Conservation (phyloP, 1,140 invertebrate species). For the Hycleus phaleratus region DNA sequence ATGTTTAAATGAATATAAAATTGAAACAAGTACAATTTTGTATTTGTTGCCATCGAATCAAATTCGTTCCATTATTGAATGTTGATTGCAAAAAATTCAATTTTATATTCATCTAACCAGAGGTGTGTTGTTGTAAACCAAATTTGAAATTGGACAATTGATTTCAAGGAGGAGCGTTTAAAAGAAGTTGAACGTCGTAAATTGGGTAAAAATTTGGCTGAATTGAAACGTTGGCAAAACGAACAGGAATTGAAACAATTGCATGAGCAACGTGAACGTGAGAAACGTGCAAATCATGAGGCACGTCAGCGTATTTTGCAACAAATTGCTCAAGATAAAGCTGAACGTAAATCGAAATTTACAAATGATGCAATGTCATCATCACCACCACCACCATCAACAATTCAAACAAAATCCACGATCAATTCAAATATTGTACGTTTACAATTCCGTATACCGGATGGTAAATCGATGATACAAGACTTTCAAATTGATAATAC, state of each 20-base stretch:
- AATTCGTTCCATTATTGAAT: too few relatives aligned
- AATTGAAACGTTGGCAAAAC: conserved; percentile 59
- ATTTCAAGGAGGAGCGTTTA: conserved; percentile 46
- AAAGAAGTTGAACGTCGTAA: conserved; percentile 65
- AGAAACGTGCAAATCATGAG: conserved; percentile 59
- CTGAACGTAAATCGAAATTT: conserved; percentile 44
- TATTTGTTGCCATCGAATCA: too few relatives aligned
- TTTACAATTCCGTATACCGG: conserved; percentile 76
- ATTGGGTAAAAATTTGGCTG: conserved; percentile 61
- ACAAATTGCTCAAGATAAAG: conserved; percentile 69
- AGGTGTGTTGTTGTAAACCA: too few relatives aligned
- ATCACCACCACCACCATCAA: conserved; percentile 7
- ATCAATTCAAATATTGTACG: conserved; percentile 42
- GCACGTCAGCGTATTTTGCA: conserved; percentile 61
- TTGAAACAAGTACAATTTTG: too few relatives aligned
- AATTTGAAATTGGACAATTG: too few relatives aligned
- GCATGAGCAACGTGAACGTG: conserved; percentile 59
- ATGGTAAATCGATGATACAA: conserved; percentile 51
- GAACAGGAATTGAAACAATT: conserved; percentile 66
- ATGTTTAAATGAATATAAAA: too few relatives aligned
- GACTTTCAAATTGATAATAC: conserved; percentile 37
- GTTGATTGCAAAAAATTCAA: too few relatives aligned
- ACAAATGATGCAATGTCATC: conserved; percentile 5
- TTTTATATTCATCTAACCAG: too few relatives aligned
- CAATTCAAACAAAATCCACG: not conserved